Base-by-base conservation (phyloP, 35 echinoderm and acorn worm species). In the Hemicentrotus pulcherrimus region DNA sequence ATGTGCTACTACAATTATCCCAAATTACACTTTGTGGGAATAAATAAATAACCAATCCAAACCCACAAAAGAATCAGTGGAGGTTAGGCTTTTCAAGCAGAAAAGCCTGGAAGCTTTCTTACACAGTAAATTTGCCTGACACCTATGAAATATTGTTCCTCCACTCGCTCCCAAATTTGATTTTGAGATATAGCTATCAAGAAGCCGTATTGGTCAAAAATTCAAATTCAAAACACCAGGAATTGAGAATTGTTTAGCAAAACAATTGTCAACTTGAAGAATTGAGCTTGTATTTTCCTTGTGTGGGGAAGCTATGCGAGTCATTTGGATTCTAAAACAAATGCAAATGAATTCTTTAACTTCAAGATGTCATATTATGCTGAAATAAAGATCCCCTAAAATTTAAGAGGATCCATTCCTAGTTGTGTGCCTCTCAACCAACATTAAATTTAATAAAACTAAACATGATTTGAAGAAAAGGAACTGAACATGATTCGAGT, bases 321-420 rank as follows among this genome's bases (percentile, higher is more conserved):
- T 78, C 65, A 78, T 78, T 78, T 78, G 65, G 65, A 78, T 78
- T 78, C 65, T 78, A 78, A 78, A 78, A 78, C 65, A 78, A 78
- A 78, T 78, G 24, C 65, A 78, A 78, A 78, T 78, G 65, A 78
- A 30, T 78, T 78, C 65, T n/a, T 28, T 4, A 78, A 78, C 6
- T 78, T 0, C 19, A 78, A 28, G 52, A 22, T 24, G 6, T 28
- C 6, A 0, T 4, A 18, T 78, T 28, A 41, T 41, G 35, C 35
- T 41, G 3, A 41, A 41, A 41, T 41, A 3, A 41, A 41, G 35
- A 41, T 3, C 35, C 35, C 35, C 35, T 41, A 41, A 41, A 41
- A 41, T 41, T 41, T 41, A 41, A 41, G 35, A 41, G 35, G 35
- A 41, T 41, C 35, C 35, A 41, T 41, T 41, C 35, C 35, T 41